Percentiles rank a stretch among this genome's conserved stretches.
phyloP scores from a whole-genome alignment of 2,888 invertebrate species.

The Lepidocyrtoides sp. region DNA sequence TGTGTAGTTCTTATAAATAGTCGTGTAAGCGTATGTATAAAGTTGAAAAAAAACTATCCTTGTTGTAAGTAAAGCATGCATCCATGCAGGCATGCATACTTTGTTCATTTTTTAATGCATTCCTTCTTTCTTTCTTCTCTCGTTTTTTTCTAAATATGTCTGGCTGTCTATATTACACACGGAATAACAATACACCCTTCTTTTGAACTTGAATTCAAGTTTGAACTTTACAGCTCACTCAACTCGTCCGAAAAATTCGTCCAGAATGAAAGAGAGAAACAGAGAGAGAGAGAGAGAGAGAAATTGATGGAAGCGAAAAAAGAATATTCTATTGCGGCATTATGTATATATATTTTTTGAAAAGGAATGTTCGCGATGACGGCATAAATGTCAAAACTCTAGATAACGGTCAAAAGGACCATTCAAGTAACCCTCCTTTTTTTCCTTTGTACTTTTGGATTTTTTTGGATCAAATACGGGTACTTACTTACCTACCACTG shows the following conservation, averaged over 20 bases:
- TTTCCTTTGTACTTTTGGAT: too few species aligned
- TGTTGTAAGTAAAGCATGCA: not conserved
- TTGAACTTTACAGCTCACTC: conserved; percentile 26
- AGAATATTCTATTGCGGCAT: too few species aligned
- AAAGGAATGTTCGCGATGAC: too few species aligned
- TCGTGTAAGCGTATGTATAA: not conserved
- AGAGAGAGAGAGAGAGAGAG: not conserved
- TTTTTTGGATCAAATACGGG: too few species aligned
- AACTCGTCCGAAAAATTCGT: not conserved
- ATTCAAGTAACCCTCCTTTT: too few species aligned
- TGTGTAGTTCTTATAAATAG: not conserved
- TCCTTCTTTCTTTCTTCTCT: not conserved
- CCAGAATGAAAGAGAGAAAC: too few species aligned
- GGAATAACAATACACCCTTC: not conserved
- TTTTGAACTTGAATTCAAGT: conserved; percentile 9
- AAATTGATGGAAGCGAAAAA: too few species aligned
- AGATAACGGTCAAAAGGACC: too few species aligned
- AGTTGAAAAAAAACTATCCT: not conserved
- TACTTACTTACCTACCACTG: too few species aligned
- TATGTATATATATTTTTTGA: too few species aligned
- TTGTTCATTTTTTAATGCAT: conserved; percentile 9
- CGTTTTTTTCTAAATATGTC: too few species aligned
- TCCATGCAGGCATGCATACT: not conserved
- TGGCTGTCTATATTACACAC: not conserved
- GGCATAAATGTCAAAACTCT: too few species aligned